A percentile compares a stretch with the other conserved stretches of the same genome.
Evolutionary conservation across 2,888 invertebrate species (phyloP).

Genomic region (Oasisia sp.): DNA sequence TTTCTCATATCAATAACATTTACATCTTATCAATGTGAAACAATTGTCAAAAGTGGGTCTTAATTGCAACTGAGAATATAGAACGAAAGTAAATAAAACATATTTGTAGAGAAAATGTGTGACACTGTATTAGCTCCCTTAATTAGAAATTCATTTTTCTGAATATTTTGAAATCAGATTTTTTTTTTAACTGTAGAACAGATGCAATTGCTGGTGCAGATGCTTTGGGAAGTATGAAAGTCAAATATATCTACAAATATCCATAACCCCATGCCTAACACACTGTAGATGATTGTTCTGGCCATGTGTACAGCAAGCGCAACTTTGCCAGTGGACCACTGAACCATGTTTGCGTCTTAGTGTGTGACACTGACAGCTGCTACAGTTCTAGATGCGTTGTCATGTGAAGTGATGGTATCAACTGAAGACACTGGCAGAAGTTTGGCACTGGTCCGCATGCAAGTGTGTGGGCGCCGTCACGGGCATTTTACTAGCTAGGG

Average conservation of each 20-base stretch:
- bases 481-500: constrained; percentile 17
- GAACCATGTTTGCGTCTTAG: background rate
- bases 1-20: background rate
- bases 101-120: background rate
- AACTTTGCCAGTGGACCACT: background rate
- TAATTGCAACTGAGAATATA: background rate
- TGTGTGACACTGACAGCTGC: background rate
- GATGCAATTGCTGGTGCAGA: background rate
- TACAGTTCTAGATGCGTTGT: background rate
- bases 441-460: constrained; percentile 5
- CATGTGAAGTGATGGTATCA: background rate
- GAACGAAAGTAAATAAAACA: background rate
- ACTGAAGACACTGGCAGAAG: background rate
- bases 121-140: background rate
- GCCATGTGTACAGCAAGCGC: background rate
- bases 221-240: background rate
- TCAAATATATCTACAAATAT: background rate
- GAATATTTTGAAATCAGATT: background rate
- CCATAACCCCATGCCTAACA: background rate
- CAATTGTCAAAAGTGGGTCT: background rate
- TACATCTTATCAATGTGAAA: background rate
- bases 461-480: background rate
- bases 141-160: background rate
- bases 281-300: background rate
- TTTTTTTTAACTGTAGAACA: background rate